Percentiles rank a stretch among this genome's conserved stretches.
Conservation (phyloP, 2,888 invertebrate genomes). For the Mechanitis mazaeus region DNA sequence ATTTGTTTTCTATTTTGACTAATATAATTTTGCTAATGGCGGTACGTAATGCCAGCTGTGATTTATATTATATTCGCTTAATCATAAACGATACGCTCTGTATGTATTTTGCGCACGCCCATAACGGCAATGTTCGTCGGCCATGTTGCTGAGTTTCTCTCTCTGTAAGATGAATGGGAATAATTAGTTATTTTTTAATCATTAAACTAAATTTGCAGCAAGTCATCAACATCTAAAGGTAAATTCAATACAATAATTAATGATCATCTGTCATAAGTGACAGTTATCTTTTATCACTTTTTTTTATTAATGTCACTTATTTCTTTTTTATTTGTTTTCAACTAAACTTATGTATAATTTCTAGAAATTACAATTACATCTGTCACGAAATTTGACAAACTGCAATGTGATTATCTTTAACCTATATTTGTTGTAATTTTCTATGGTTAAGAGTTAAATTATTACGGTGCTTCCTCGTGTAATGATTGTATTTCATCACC, state of each 20-base stretch:
- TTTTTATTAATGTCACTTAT: too few relatives aligned
- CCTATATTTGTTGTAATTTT: slow-evolving; percentile 1
- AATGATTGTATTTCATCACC: slow-evolving; percentile 1
- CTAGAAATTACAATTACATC: too few relatives aligned
- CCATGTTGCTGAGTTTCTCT: neutral
- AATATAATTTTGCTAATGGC: too few relatives aligned
- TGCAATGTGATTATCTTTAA: neutral
- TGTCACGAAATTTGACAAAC: neutral
- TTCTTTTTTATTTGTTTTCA: too few relatives aligned
- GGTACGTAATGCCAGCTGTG: too few relatives aligned
- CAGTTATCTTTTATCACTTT: too few relatives aligned
- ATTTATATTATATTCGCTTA: too few relatives aligned
- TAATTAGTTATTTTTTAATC: slow-evolving; percentile 1
- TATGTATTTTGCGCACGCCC: neutral
- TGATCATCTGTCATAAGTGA: too few relatives aligned
- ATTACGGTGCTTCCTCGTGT: neutral
- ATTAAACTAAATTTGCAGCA: neutral
- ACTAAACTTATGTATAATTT: too few relatives aligned
- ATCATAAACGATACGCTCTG: neutral
- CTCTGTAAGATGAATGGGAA: slow-evolving; percentile 4
- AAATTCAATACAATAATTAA: too few relatives aligned
- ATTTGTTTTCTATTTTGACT: too few relatives aligned
- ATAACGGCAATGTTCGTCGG: neutral
- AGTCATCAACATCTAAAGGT: too few relatives aligned
- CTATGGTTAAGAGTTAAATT: slow-evolving; percentile 2